phyloP scores from a whole-genome alignment of 92 coral and sea anemone species.

The Paragorgia papillata region DNA sequence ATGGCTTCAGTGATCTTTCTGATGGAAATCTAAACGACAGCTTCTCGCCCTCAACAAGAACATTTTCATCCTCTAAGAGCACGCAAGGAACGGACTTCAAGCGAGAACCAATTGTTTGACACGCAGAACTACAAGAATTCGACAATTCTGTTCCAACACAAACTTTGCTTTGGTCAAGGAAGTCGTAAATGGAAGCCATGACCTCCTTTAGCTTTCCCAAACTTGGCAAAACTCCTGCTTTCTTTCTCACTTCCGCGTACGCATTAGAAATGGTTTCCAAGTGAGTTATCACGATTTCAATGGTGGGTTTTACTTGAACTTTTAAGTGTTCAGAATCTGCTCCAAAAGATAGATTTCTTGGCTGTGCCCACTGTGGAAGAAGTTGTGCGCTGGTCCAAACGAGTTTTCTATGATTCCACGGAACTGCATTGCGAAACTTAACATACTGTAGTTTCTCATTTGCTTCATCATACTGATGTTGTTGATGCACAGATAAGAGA shows the following conservation, averaged over 20 bases:
- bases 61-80: slow-evolving; percentile 12
- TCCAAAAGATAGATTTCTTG: no score
- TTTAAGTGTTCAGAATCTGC: neutral
- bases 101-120: slow-evolving; percentile 67
- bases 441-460: slow-evolving; percentile 13
- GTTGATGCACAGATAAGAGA: slow-evolving; percentile 7
- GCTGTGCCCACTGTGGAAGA: slow-evolving; percentile 23
- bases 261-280: neutral
- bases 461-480: neutral
- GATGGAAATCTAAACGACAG: slow-evolving; percentile 14
- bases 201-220: neutral
- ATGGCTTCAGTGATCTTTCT: slow-evolving; percentile 34
- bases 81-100: slow-evolving; percentile 38
- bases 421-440: slow-evolving; percentile 28
- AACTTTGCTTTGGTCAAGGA: neutral
- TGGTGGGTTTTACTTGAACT: neutral
- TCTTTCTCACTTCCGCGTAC: neutral
- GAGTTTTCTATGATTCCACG: slow-evolving; percentile 14
- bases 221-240: neutral
- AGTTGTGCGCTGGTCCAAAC: slow-evolving; percentile 25
- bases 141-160: slow-evolving; percentile 31
- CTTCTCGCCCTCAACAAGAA: slow-evolving; percentile 28
- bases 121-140: slow-evolving; percentile 64
- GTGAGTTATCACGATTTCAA: neutral
- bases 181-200: neutral